Percentiles rank a stretch among this genome's conserved stretches.
Conservation (phyloP, 2,888 invertebrate genomes). For the Apamea sordens region DNA sequence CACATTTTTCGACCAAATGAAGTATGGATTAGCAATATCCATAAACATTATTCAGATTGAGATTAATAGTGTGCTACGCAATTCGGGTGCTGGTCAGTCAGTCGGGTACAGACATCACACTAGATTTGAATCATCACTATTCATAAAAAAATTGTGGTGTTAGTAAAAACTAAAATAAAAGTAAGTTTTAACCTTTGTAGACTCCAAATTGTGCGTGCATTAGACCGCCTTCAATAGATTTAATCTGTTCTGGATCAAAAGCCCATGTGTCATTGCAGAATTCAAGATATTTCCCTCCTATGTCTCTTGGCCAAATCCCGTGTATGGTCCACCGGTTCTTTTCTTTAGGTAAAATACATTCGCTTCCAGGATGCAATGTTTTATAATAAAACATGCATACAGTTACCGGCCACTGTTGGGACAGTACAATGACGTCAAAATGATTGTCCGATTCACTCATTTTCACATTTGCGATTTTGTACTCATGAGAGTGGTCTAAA, state of each 20-base stretch:
- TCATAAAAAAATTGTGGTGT: no score
- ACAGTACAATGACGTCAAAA: not conserved
- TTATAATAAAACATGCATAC: not conserved
- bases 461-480: not conserved
- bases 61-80: no score
- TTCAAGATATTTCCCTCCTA: not conserved
- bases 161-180: no score
- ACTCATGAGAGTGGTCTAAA: not conserved
- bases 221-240: not conserved
- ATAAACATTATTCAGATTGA: no score
- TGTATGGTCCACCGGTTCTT: not conserved
- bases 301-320: slow-evolving; percentile 16
- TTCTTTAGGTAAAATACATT: not conserved
- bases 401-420: slow-evolving; percentile 6
- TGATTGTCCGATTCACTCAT: not conserved
- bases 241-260: not conserved
- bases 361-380: not conserved
- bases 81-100: no score
- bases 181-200: not conserved
- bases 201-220: not conserved
- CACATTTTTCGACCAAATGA: no score
- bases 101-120: not conserved
- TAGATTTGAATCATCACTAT: not conserved
- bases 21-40: no score
- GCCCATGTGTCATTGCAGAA: not conserved